Percentiles rank a stretch among this genome's conserved stretches.
Evolutionary conservation across 1,140 invertebrate genomes (phyloP).

Genomic region (Cydia fagiglandana): DNA sequence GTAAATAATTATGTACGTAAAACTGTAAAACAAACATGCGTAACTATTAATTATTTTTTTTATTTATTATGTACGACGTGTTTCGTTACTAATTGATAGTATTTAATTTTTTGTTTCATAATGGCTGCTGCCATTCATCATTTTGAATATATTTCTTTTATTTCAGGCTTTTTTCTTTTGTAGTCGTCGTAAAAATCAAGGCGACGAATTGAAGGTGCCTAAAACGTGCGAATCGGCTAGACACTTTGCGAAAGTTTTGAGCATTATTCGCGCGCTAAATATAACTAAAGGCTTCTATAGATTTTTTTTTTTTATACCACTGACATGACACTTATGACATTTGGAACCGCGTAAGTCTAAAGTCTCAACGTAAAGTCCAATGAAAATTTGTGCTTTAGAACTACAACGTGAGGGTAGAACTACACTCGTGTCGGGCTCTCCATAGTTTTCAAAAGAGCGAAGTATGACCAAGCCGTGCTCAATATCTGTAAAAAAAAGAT

Average conservation of each 20-base stretch:
- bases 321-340: too few relatives aligned
- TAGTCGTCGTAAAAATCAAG: too few relatives aligned
- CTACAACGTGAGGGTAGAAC: not conserved
- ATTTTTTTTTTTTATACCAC: too few relatives aligned
- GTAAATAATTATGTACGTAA: not conserved
- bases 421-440: not conserved
- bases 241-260: too few relatives aligned
- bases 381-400: not conserved
- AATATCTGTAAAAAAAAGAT: conserved; percentile 46
- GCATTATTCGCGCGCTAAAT: too few relatives aligned
- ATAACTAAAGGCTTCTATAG: too few relatives aligned
- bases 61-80: not conserved
- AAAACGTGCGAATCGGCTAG: too few relatives aligned
- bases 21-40: not conserved
- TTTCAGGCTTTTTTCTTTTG: too few relatives aligned
- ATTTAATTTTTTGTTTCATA: not conserved
- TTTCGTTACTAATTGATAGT: not conserved
- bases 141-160: not conserved
- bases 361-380: not conserved
- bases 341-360: not conserved
- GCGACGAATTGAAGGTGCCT: too few relatives aligned
- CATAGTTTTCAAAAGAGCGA: conserved; percentile 48
- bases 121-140: not conserved
- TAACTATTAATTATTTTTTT: not conserved
- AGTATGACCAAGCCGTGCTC: conserved; percentile 51